phyloP scores from a whole-genome alignment of 1,140 invertebrate species.

The Tetragonula clypearis region DNA sequence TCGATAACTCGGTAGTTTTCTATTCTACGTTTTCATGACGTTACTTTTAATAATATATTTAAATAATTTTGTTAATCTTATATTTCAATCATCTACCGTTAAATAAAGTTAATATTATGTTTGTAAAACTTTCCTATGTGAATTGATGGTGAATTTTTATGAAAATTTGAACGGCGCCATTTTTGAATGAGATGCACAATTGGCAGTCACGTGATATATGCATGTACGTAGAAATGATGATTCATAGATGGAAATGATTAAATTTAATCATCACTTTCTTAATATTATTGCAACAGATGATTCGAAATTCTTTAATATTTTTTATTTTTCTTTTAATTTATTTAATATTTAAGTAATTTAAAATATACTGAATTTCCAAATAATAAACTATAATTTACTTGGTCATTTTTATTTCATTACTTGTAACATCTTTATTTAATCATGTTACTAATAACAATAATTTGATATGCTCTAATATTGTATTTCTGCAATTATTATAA shows the following conservation, averaged over 20 bases:
- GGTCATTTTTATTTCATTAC: neutral
- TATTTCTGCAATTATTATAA: neutral
- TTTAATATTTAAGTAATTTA: neutral
- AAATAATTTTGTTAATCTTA: neutral
- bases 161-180: constrained; percentile 54
- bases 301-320: neutral
- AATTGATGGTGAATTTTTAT: neutral
- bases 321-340: neutral
- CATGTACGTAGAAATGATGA: constrained; percentile 41
- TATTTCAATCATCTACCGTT: neutral
- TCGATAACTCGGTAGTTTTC: neutral
- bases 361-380: too few relatives aligned
- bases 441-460: neutral
- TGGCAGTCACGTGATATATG: constrained; percentile 54
- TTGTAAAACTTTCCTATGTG: neutral
- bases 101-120: neutral
- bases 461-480: neutral
- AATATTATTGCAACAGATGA: neutral
- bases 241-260: constrained; percentile 21
- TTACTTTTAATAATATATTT: neutral
- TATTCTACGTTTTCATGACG: neutral
- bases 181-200: constrained; percentile 66
- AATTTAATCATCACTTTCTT: neutral
- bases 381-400: neutral
- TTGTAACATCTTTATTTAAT: neutral